Conservation (phyloP, 2,888 invertebrate genomes). For the Corythucha ciliata region DNA sequence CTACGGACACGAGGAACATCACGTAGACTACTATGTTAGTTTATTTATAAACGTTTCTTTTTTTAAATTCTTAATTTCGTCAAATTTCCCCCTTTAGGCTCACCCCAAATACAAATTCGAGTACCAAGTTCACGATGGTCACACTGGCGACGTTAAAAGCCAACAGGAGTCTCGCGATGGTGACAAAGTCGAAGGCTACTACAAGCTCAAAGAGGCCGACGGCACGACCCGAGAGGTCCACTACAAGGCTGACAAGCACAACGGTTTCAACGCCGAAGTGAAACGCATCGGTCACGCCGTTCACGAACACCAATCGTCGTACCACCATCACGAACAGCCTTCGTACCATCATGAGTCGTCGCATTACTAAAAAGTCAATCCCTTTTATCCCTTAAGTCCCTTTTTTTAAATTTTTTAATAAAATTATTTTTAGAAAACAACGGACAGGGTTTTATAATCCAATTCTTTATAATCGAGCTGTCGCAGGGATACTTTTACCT, state of each 20-base stretch:
- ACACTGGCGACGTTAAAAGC: constrained; percentile 18
- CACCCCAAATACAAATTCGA: constrained; percentile 16
- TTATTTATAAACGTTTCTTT: no score
- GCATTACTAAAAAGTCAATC: no score
- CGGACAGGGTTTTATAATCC: no score
- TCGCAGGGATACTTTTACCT: no score
- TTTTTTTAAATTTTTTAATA: no score
- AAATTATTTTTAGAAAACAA: no score
- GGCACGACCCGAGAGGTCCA: constrained; percentile 20
- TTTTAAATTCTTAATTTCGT: not conserved
- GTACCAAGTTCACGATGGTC: constrained; percentile 11
- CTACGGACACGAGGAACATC: constrained; percentile 23
- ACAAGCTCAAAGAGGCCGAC: constrained; percentile 17
- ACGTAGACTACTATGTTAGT: constrained; percentile 24
- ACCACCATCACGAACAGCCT: no score
- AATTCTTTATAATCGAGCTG: no score
- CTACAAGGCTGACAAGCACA: constrained; percentile 16
- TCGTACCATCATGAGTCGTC: no score
- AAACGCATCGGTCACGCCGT: constrained; percentile 31
- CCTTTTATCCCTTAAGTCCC: no score
- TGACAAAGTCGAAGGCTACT: constrained; percentile 18
- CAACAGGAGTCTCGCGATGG: constrained; percentile 12
- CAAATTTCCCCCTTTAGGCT: not conserved
- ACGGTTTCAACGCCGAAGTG: constrained; percentile 32
- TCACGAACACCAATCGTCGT: constrained; percentile 21